Evolutionary conservation across 2,888 invertebrate genomes (phyloP), one percentile per base, ranked within the genome.

Genomic region (Mayetiola destructor): DNA sequence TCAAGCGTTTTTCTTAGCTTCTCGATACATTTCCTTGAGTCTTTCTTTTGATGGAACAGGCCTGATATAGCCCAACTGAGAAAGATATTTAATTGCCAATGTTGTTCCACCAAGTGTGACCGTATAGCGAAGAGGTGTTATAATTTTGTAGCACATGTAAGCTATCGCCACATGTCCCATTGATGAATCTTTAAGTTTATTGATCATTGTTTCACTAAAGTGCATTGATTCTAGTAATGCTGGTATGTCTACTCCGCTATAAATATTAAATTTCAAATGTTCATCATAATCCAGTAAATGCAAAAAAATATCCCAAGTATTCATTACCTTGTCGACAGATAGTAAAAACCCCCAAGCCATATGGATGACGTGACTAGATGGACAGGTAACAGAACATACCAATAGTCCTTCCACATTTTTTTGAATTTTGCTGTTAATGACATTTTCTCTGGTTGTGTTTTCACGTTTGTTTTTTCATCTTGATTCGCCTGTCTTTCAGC

Each of bases 311-410:
- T 21, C n/a, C n/a, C 5, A 35, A 20, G 27, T 20, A n/a, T n/a
- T 14, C 14, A 42, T 58, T 76, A 94, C 94, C 89, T 88, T 71
- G 82, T 80, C 10, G 90, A 87, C 64, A 84, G 73, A 67, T 87
- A 84, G 73, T 93, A 97, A 72, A 94, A 92, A 20, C 82, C 75
- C 16, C 85, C 87, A 70, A 88, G 83, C 96, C 96, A 99, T 58
- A 85, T 76, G 32, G 81, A 75, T 2, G 95, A 97, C 10, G 94
- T 94, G 18, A 82, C 79, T 55, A 88, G 67, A 73, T 99, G 97
- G 2, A 99, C 96, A 4, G 93, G 96, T 58, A 97, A 76, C 58
- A 95, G 74, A 57, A 97, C 88, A 73, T 97, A 94, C 90, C 97
- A 97, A 73, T 97, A 96, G 68, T 94, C 87, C 69, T 86, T 87